Base-by-base conservation (phyloP, 1,140 invertebrate genomes). In the Brachionus plicatilis region DNA sequence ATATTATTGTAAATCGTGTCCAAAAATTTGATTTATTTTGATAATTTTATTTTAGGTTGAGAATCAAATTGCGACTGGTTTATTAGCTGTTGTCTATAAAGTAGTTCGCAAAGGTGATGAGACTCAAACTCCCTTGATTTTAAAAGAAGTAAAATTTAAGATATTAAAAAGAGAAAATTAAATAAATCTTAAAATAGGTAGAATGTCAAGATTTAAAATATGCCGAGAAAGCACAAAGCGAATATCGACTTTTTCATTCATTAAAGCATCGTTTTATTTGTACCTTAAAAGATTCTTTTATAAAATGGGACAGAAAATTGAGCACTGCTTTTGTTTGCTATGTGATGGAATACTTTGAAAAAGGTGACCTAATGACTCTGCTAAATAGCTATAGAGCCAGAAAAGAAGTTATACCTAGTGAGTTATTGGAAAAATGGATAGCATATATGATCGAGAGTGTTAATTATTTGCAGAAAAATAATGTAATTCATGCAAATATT, bases 301-400 rank as follows among this genome's bases (percentile, higher is more conserved):
- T 82, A 12, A 82, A 82, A 65, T 82, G 79, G 79, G 60, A 82
- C 29, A 24, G 24, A 60, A 82, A 82, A 68, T 20, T 60, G 12
- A 82, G 41, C 33, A 29, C 79, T 17, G 37, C 79, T 5, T 68
- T 65, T 60, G 53, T 82, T 4, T 60, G 79, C 27, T 82, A 82
- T 45, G 50, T 82, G n/a, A 82, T 82, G 79, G 14, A 68, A 0
- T 82, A 43, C 60, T 82, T 65, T 60, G 79, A 82, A 82, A 82
- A 82, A 65, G 79, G 50, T 5, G 79, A 82, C 27, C 20, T 82
- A 45, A 60, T 82, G 79, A 68, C 47, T 24, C 6, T 45, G 0
- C 9, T 82, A 7, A 82, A 82, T 65, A 27, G 37, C 29, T 20
- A 37, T 17, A 41, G 79, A 8, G 11, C 14, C 17, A 68, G 33